phyloP scores from a whole-genome alignment of 2,888 invertebrate genomes.

The Malacosoma neustria region DNA sequence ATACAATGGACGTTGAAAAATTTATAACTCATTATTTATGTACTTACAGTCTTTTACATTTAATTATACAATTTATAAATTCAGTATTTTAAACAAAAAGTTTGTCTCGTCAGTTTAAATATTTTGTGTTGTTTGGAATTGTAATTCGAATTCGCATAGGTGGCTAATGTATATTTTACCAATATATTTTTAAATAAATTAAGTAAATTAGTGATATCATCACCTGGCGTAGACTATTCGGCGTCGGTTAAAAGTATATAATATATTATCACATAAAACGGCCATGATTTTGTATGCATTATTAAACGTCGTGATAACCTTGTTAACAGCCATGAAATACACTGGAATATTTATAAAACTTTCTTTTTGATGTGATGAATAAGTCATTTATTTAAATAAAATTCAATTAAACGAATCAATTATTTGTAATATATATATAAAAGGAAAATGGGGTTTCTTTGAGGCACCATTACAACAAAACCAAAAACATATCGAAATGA shows the following conservation, averaged over 20 bases:
- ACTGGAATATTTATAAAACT: too few relatives aligned
- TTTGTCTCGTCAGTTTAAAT: conserved; percentile 4
- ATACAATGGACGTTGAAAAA: conserved; percentile 50
- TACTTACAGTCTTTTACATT: conserved; percentile 3
- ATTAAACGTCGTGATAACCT: too few relatives aligned
- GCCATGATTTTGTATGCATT: background rate
- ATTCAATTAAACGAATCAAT: too few relatives aligned
- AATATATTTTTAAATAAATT: conserved; percentile 29
- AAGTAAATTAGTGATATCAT: conserved; percentile 36
- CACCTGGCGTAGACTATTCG: conserved; percentile 36
- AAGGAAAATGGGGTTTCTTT: too few relatives aligned
- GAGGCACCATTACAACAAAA: too few relatives aligned
- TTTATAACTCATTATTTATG: conserved; percentile 24
- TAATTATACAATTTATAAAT: conserved; percentile 3
- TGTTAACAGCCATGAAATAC: too few relatives aligned
- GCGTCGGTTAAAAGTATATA: conserved; percentile 27
- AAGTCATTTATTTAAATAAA: too few relatives aligned
- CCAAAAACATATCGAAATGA: too few relatives aligned
- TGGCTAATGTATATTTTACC: conserved; percentile 31
- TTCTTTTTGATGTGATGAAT: too few relatives aligned
- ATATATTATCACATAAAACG: conserved; percentile 1
- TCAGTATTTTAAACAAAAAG: background rate
- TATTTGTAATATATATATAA: too few relatives aligned
- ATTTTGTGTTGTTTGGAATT: conserved; percentile 17
- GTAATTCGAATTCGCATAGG: conserved; percentile 32